These are phyloP conservation scores for Anagyrus pseudococci DNA, from an alignment of 2,888 invertebrate species.

Conservation along the genomic window DNA sequence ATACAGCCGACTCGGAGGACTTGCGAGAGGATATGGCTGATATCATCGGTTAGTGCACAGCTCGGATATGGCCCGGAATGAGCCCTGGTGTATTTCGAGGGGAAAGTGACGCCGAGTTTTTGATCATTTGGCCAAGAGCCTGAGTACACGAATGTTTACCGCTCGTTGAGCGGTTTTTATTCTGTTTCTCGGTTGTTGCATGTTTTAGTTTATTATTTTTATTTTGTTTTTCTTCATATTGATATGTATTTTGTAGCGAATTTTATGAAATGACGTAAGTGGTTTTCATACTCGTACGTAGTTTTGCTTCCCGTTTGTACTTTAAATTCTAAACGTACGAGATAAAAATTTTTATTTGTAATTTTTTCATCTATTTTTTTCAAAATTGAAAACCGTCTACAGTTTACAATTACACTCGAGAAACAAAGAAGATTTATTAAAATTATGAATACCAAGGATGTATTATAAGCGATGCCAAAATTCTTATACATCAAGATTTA, in stretches of 20 bases:
- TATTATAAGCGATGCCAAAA: too few species aligned
- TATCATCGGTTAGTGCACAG: constrained; percentile 45
- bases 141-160: background rate
- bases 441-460: too few species aligned
- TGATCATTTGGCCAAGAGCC: background rate
- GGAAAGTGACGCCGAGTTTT: background rate
- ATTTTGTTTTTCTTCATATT: background rate
- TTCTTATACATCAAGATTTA: too few species aligned
- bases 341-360: too few species aligned
- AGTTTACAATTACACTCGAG: too few species aligned
- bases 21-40: constrained; percentile 44
- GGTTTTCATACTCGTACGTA: background rate
- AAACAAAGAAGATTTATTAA: too few species aligned
- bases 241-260: too few species aligned
- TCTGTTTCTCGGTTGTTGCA: background rate
- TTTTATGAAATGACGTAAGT: background rate
- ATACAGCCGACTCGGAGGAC: background rate
- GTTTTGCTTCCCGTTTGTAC: too few species aligned
- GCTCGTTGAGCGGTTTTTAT: background rate
- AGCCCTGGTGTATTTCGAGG: background rate
- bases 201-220: background rate
- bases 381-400: too few species aligned
- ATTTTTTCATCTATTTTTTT: too few species aligned
- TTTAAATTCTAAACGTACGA: too few species aligned
- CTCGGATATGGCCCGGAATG: background rate